phyloP scores from a whole-genome alignment of 2,888 invertebrate species.

The Calliphora vomitoria region DNA sequence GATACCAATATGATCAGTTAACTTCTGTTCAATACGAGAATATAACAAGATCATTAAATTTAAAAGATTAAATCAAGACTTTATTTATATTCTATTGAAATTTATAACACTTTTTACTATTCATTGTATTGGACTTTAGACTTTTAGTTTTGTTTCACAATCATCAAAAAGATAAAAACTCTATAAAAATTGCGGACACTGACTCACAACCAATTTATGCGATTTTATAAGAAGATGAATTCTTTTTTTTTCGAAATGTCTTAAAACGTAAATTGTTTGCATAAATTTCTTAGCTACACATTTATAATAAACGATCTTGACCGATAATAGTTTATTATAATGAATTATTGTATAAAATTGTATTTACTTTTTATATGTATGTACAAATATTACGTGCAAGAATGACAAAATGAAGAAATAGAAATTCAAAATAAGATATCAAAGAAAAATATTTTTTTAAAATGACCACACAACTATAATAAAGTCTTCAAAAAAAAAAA shows the following conservation, averaged over 20 bases:
- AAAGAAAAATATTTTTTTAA: constrained; percentile 1
- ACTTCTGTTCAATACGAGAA: too few species aligned
- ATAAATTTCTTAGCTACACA: neutral
- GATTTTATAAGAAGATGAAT: neutral
- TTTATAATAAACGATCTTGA: constrained; percentile 47
- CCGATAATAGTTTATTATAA: constrained; percentile 36
- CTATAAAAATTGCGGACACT: neutral
- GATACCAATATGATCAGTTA: too few species aligned
- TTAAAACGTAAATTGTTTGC: neutral
- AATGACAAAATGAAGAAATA: constrained; percentile 27
- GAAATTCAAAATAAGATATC: neutral
- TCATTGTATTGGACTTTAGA: too few species aligned
- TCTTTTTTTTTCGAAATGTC: neutral
- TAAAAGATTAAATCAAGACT: too few species aligned
- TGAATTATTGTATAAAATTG: constrained; percentile 1
- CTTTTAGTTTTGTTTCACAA: too few species aligned
- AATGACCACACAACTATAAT: neutral
- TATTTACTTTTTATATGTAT: neutral
- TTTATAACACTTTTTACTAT: too few species aligned
- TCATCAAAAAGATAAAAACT: neutral
- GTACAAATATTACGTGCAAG: constrained; percentile 33
- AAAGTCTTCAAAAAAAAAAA: neutral
- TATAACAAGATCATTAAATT: too few species aligned
- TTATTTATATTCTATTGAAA: too few species aligned
- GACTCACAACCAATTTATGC: neutral